A percentile compares a stretch with the other conserved stretches of the same genome.
Conservation (phyloP, 2,797 vertebrate genomes). For the Enteromius anoplus region DNA sequence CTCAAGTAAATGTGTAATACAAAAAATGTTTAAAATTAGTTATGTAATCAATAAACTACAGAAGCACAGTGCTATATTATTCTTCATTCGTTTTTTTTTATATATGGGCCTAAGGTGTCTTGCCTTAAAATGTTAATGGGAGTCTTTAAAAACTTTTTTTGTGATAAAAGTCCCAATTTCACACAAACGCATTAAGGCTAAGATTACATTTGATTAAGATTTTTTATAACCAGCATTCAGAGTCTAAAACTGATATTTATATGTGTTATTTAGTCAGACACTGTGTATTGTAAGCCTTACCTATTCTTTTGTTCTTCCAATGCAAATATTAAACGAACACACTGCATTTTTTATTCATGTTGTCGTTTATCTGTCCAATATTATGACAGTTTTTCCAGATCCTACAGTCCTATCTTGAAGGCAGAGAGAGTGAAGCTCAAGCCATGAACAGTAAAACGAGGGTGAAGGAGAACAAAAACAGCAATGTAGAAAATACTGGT, state of each 20-base stretch:
- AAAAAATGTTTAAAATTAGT: background rate
- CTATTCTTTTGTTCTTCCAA: background rate
- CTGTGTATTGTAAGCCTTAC: background rate
- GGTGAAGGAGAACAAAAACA: slow-evolving; percentile 48
- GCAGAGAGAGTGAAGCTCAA: slow-evolving; percentile 50
- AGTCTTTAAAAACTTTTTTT: background rate
- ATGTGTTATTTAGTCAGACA: background rate
- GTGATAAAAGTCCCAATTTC: background rate
- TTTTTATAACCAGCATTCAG: background rate
- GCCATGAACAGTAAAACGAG: slow-evolving; percentile 48
- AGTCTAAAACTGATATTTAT: background rate
- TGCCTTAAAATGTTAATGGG: background rate
- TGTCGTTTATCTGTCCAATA: background rate
- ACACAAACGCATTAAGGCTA: background rate
- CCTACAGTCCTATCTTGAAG: slow-evolving; percentile 55
- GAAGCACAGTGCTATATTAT: background rate
- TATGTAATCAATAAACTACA: background rate
- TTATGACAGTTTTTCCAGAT: slow-evolving; percentile 60
- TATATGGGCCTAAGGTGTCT: background rate
- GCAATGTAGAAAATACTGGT: slow-evolving; percentile 36
- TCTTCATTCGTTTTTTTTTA: background rate
- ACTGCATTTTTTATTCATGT: background rate
- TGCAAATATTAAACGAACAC: background rate
- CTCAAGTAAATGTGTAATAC: background rate
- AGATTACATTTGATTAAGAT: background rate